Conservation (phyloP, 2,888 invertebrate species). For the Oxystoma pomonae region DNA sequence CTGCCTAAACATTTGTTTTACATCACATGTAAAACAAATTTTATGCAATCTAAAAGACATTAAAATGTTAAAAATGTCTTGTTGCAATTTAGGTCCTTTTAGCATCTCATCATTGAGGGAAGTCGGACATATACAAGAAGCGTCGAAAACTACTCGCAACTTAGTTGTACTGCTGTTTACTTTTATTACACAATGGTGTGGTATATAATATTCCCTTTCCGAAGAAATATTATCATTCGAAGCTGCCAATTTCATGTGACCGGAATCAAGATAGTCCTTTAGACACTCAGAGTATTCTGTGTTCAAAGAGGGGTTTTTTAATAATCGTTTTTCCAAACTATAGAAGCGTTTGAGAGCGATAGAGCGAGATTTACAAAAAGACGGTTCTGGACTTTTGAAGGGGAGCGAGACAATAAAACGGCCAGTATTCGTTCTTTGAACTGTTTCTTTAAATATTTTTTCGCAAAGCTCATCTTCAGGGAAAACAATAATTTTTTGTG, state of each 20-base stretch:
- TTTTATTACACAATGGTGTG: neutral
- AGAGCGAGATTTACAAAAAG: neutral
- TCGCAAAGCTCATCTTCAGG: neutral
- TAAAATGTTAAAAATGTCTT: neutral
- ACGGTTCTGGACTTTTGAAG: neutral
- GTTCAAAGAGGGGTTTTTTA: neutral
- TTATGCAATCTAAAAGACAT: neutral
- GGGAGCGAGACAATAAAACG: neutral
- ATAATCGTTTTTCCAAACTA: neutral
- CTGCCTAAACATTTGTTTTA: neutral
- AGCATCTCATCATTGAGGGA: neutral
- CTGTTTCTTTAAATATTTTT: neutral
- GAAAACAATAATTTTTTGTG: neutral
- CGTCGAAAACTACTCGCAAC: neutral
- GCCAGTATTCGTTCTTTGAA: neutral
- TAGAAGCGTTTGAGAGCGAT: neutral
- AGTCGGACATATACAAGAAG: neutral
- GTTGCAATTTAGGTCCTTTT: neutral
- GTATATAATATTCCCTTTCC: too few species aligned
- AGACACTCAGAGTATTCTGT: neutral
- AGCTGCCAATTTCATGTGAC: neutral
- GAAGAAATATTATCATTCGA: neutral
- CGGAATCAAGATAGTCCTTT: neutral
- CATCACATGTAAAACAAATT: neutral
- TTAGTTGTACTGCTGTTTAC: constrained; percentile 1